Evolutionary conservation across 2,797 vertebrate genomes (phyloP).

Genomic region (Rhinoraja longicauda): DNA sequence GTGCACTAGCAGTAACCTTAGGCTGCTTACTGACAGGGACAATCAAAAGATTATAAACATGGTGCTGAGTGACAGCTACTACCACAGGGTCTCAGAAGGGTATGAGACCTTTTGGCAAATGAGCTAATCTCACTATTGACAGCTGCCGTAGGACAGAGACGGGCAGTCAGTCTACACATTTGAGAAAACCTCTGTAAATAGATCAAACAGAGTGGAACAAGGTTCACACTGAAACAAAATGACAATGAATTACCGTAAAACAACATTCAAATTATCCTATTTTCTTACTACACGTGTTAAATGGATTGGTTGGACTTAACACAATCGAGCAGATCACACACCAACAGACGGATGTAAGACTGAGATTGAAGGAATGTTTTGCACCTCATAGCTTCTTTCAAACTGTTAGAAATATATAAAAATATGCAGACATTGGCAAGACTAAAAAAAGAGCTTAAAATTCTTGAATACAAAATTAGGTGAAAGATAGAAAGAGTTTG

Average conservation of each 20-base stretch:
- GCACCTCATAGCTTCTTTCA: background rate
- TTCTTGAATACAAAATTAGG: background rate
- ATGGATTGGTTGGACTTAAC: background rate
- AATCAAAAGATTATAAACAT: constrained; percentile 72
- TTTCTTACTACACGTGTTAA: background rate
- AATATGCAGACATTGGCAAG: background rate
- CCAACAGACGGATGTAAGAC: background rate
- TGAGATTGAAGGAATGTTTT: background rate
- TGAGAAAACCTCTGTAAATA: constrained; percentile 27
- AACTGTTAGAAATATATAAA: background rate
- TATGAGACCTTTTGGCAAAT: constrained; percentile 50
- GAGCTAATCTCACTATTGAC: constrained; percentile 49
- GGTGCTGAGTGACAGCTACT: constrained; percentile 61
- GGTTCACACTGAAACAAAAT: constrained; percentile 22
- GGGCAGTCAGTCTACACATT: constrained; percentile 32
- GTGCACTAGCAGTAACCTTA: constrained; percentile 79
- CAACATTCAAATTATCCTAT: constrained; percentile 16
- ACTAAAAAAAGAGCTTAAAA: background rate
- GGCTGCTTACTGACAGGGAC: constrained; percentile 86
- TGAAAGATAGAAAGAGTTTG: background rate
- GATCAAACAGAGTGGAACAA: constrained; percentile 22
- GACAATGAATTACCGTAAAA: constrained; percentile 10
- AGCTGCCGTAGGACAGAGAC: constrained; percentile 43
- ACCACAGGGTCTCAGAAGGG: constrained; percentile 53
- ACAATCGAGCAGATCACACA: background rate